Evolutionary conservation across 2,113 vertebrate species (phyloP).

Genomic region (Callorhinus ursinus): DNA sequence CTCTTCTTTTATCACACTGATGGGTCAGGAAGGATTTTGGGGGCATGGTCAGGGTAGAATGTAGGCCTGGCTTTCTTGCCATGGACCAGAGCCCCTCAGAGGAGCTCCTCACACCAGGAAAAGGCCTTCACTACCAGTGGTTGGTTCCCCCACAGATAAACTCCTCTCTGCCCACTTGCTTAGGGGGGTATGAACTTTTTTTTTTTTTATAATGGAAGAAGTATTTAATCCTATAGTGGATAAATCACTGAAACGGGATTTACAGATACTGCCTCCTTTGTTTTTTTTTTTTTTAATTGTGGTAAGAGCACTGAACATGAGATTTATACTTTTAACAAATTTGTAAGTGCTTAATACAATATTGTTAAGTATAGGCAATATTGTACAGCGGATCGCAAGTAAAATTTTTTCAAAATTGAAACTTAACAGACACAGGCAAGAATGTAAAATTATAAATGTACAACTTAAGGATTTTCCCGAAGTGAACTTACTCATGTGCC

Average conservation of each 20-base stretch:
- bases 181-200: not conserved
- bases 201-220: not conserved
- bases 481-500: not conserved
- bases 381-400: not conserved
- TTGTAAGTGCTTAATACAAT: not conserved
- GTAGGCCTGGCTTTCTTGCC: not conserved
- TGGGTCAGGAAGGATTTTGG: not conserved
- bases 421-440: not conserved
- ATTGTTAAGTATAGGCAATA: not conserved
- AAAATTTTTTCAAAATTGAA: not conserved
- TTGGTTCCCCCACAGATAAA: not conserved
- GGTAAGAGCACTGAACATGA: not conserved
- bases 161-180: not conserved
- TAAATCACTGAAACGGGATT: not conserved
- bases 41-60: not conserved
- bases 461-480: not conserved
- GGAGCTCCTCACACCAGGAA: not conserved
- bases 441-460: not conserved
- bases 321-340: not conserved
- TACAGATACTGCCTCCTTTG: not conserved
- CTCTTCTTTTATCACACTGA: not conserved
- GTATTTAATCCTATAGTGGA: not conserved
- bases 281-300: not conserved
- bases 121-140: not conserved
- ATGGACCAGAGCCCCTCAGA: not conserved